Evolutionary conservation across 1,140 invertebrate species (phyloP).

Genomic region (Spodoptera litura): DNA sequence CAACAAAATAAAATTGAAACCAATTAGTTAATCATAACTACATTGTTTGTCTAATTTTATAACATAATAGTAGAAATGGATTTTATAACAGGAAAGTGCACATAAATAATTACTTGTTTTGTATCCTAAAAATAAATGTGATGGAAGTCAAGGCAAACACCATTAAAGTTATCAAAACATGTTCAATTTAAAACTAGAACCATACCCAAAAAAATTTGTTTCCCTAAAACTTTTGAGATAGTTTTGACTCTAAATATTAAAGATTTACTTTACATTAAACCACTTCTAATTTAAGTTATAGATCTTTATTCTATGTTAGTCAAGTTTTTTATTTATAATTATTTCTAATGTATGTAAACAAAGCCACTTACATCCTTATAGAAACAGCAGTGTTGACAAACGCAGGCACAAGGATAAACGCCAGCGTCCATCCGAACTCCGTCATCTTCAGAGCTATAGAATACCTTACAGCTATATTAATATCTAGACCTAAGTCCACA

Average conservation of each 20-base stretch:
- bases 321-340: background rate
- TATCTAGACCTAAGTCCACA: slow-evolving; percentile 88
- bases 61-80: background rate
- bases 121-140: background rate
- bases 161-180: background rate
- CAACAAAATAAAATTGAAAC: too few relatives aligned
- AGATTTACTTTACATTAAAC: too few relatives aligned
- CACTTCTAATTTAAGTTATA: too few relatives aligned
- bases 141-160: background rate
- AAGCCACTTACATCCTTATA: slow-evolving; percentile 87
- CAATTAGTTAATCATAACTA: too few relatives aligned
- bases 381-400: slow-evolving; percentile 89
- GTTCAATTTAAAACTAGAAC: too few relatives aligned
- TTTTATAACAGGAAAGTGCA: background rate
- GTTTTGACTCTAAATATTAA: too few relatives aligned
- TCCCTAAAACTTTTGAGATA: too few relatives aligned
- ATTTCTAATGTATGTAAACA: background rate
- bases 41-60: too few relatives aligned
- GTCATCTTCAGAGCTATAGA: slow-evolving; percentile 79
- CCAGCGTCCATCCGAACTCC: slow-evolving; percentile 88
- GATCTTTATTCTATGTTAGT: too few relatives aligned
- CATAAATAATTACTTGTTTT: background rate
- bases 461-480: slow-evolving; percentile 88
- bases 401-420: slow-evolving; percentile 88
- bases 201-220: too few relatives aligned